Evolutionary conservation across 2,113 vertebrate genomes (phyloP).

Genomic region (Galeopterus variegatus): DNA sequence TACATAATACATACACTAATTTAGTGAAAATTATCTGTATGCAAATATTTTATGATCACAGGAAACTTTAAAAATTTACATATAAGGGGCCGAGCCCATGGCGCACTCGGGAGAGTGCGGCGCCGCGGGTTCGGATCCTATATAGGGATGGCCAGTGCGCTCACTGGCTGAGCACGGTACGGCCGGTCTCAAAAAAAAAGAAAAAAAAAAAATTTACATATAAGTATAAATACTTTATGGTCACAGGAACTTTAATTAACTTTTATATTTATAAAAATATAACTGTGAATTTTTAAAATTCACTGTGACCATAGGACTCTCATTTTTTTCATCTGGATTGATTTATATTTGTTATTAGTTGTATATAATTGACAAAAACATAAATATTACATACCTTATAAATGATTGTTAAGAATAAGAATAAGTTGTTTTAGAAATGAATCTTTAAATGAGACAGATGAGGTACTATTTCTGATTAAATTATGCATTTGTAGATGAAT

Average conservation of each 20-base stretch:
- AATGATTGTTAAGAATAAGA: conserved; percentile 28
- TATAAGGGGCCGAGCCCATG: too few species aligned
- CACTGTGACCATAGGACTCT: neutral
- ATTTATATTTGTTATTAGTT: conserved; percentile 32
- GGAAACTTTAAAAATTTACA: neutral
- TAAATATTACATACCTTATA: neutral
- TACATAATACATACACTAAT: neutral
- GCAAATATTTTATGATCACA: neutral
- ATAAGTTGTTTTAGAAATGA: neutral
- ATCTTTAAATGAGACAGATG: neutral
- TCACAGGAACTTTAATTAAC: neutral
- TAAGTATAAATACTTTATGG: neutral
- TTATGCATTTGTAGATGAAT: neutral
- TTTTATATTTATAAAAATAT: neutral
- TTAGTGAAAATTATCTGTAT: neutral
- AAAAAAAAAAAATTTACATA: too few species aligned
- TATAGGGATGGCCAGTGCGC: too few species aligned
- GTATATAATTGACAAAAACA: neutral
- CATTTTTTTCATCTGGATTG: neutral
- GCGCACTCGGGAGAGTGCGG: too few species aligned
- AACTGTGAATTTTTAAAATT: conserved; percentile 19
- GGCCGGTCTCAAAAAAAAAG: too few species aligned
- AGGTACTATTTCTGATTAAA: conserved; percentile 4
- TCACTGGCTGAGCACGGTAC: too few species aligned
- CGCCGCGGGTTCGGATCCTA: too few species aligned